Evolutionary conservation across 2,797 vertebrate genomes (phyloP), one percentile per base, ranked within the genome.

Genomic region (Mycteria americana): DNA sequence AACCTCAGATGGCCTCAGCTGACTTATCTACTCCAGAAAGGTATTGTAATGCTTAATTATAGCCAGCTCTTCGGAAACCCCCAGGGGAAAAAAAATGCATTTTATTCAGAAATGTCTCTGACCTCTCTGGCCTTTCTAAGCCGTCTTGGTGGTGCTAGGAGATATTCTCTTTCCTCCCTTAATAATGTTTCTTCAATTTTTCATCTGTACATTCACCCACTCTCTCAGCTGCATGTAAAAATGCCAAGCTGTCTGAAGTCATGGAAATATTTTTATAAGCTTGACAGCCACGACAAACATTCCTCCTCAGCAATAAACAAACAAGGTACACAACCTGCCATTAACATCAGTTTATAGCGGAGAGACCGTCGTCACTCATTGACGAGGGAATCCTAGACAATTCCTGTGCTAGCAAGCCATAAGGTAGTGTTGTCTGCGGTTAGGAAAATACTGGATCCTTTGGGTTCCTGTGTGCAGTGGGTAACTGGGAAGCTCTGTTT

Each of bases 261-360:
- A 91, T 94, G 91, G 94, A 95, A 92, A 95, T 92, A 92, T 96
- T 98, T 96, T 92, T 90, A 89, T 91, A 96, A 96, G 89, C 88
- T 89, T 91, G 93, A 94, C 97, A 98, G 97, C 89, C 78, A 83
- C 25, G 67, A 89, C 95, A 91, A 95, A 87, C 93, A 83, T 97
- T 97, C 96, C 85, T 96, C 76, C 96, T 96, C 31, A 67, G 96
- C 95, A 97, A 90, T 97, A 96, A 97, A 97, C 83, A 91, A 95
- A 91, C 95, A 97, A 93, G 89, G 76, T 97, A 74, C 91, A 85
- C 94, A 96, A 96, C 94, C 92, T 95, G 86, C 94, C 91, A 92
- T 89, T 94, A 88, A 70, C 78, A 93, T 86, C 73, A 81, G 82
- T 82, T 97, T 92, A 94, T 95, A 95, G 93, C 94, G 94, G 80